Base-by-base conservation (phyloP, 2,888 invertebrate genomes). In the Ormyrus labotus region DNA sequence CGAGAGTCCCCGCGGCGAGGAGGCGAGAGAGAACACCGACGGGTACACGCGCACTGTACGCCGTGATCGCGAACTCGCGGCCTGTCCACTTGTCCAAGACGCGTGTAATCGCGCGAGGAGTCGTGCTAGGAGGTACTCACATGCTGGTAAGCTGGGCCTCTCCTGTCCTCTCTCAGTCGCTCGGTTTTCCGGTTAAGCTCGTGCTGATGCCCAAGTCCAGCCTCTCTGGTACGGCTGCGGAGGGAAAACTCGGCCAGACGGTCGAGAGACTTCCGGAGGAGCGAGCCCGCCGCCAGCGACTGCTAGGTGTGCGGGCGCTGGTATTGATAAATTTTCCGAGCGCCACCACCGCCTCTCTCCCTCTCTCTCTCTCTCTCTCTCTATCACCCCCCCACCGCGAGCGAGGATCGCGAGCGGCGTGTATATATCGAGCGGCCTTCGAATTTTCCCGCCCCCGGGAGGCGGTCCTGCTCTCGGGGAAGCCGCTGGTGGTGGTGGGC, bases 301-400 rank as follows among this genome's bases (percentile, higher is more conserved):
- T 80, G 87, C 87, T 88, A 85, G 85, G 84, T 69, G n/a, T 50
- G 11, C 51, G 65, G 85, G 85, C 85, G 85, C 84, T 83, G 86
- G 88, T 89, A 89, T 89, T 89, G 89, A 89, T 88, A 72, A 81
- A 77, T 73, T 77, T 65, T 8, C 53, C 60, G 51, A 51, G 57
- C 67, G 78, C 61, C 71, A 64, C 10, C 48, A 50, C 50, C 57
- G 63, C 57, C 68, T 19, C 19, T 19, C 19, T 19, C 19, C 19
- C 19, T 19, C 19, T 19, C 19, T 19, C 19, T 19, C 19, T 19
- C 19, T 19, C 19, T 19, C 19, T 19, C 19, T 19, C 19, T 19
- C 19, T 19, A 19, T 19, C 19, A 19, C 19, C 19, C 19, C 19
- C 19, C 19, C 19, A 19, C 19, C 19, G 19, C 19, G 19, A 1